These are phyloP conservation scores for Oenanthe melanoleuca DNA, from an alignment of 2,113 vertebrate species.

Conservation along the genomic window DNA sequence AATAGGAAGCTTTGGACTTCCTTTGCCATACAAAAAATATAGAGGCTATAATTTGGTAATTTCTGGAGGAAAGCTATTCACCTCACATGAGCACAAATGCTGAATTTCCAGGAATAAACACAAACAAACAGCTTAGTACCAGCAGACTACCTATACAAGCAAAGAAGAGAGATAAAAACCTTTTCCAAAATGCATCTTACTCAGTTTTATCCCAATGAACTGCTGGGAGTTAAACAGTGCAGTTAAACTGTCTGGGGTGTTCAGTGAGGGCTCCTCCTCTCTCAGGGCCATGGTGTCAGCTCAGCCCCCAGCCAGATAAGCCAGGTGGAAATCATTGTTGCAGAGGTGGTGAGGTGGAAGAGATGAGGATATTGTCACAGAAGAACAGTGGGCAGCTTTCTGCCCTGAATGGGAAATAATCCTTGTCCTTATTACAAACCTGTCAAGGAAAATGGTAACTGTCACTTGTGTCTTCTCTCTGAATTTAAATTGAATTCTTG, in stretches of 20 bases:
- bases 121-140: neutral
- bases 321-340: neutral
- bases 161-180: neutral
- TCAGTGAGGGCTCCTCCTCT: accelerated
- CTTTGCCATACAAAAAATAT: neutral
- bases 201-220: neutral
- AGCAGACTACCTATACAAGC: neutral
- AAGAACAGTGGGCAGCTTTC: neutral
- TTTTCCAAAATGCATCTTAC: neutral
- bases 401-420: neutral
- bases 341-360: neutral
- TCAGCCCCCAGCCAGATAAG: neutral
- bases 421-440: neutral
- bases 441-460: neutral
- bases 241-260: neutral
- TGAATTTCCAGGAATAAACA: neutral
- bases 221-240: neutral
- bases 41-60: neutral
- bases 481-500: neutral
- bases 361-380: neutral
- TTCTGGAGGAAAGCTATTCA: neutral
- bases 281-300: neutral
- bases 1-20: neutral
- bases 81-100: accelerated
- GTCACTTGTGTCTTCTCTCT: neutral